Conservation (phyloP, 2,888 invertebrate genomes). For the Orthosia gothica region DNA sequence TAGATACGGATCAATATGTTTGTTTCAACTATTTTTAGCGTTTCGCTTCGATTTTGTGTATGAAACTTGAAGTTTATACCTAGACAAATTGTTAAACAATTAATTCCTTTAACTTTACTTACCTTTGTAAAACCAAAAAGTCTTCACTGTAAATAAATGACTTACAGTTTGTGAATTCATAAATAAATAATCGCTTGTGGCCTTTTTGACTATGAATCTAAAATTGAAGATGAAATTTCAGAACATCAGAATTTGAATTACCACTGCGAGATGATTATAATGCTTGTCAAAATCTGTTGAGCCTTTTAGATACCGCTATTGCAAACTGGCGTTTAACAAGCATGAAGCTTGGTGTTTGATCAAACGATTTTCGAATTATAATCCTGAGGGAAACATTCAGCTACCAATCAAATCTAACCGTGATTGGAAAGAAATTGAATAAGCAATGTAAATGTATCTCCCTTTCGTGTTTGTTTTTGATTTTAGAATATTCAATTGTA, state of each 20-base stretch:
- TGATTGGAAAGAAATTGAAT: no score
- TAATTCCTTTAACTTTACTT: no score
- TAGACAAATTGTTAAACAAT: no score
- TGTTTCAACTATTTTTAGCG: no score
- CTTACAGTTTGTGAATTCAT: neutral
- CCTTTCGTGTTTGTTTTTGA: no score
- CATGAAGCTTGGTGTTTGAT: conserved; percentile 13
- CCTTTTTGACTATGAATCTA: neutral
- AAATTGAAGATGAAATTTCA: neutral
- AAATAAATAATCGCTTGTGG: neutral
- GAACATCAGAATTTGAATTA: neutral
- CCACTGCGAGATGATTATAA: neutral
- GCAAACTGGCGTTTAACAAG: neutral
- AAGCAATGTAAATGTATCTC: no score
- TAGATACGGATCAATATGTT: no score
- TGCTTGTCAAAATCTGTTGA: conserved; percentile 20
- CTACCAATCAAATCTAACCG: neutral
- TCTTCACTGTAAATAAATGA: neutral
- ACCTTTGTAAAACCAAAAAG: neutral
- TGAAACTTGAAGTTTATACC: no score
- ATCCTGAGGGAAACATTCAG: conserved; percentile 3
- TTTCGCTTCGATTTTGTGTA: no score
- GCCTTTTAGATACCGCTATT: neutral
- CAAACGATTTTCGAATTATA: conserved; percentile 12
- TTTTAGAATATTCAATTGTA: no score